phyloP scores from a whole-genome alignment of 2,113 vertebrate genomes.

The Cettia cetti region DNA sequence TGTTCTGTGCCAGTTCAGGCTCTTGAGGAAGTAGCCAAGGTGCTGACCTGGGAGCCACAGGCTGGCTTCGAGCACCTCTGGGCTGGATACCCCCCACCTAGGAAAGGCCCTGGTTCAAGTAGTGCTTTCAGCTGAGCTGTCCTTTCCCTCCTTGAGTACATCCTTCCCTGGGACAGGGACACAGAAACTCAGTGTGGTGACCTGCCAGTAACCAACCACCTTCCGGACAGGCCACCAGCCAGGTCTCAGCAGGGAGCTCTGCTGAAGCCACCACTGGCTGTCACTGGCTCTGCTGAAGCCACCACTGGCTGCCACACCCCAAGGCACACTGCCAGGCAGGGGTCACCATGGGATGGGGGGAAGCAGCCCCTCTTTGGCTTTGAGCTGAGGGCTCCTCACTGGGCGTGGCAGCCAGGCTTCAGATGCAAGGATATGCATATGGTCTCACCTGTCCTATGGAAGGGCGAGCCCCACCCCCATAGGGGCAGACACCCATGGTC shows the following conservation, averaged over 20 bases:
- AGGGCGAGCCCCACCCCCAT: fast-evolving
- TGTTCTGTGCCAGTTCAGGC: not conserved
- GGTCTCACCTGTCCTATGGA: fast-evolving
- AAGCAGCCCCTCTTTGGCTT: not conserved
- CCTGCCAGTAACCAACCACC: fast-evolving
- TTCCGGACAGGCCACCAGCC: not conserved
- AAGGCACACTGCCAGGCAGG: not conserved
- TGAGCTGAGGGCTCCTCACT: not conserved
- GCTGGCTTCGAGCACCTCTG: not conserved
- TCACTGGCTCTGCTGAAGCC: not conserved
- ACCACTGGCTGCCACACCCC: fast-evolving
- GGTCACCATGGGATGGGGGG: fast-evolving
- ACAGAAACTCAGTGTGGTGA: not conserved
- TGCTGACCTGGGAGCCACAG: not conserved
- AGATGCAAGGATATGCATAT: fast-evolving
- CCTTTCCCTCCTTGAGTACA: not conserved
- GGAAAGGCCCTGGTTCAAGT: not conserved
- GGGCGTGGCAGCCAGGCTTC: not conserved
- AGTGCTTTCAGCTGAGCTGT: not conserved
- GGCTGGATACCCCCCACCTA: not conserved
- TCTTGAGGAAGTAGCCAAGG: not conserved
- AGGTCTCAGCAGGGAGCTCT: not conserved
- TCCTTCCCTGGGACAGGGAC: not conserved
- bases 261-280: not conserved
- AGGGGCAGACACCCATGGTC: fast-evolving